Percentiles rank a stretch among this genome's conserved stretches.
These are phyloP conservation scores for Oncopodura yosiiana DNA, from an alignment of 1,140 invertebrate species.

Conservation along the genomic window DNA sequence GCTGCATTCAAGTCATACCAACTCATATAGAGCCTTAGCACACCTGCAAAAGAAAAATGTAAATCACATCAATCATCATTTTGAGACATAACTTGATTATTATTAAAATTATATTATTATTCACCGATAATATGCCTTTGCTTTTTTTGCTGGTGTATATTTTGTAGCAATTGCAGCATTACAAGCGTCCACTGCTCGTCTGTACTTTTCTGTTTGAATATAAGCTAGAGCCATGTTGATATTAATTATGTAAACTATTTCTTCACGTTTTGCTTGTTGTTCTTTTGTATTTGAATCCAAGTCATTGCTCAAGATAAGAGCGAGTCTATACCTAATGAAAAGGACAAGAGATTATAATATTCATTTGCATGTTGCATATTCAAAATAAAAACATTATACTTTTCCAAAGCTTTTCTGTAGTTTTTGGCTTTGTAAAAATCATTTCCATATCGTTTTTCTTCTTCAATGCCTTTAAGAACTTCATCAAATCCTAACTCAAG, in stretches of 20 bases:
- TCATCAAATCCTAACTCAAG: conserved; percentile 41
- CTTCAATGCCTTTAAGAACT: conserved; percentile 45
- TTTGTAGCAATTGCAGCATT: conserved; percentile 39
- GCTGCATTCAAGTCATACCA: not conserved
- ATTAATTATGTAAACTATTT: conserved; percentile 40
- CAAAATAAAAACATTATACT: conserved; percentile 6
- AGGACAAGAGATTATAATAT: too few relatives aligned
- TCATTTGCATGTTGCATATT: not conserved
- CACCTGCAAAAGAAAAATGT: not conserved
- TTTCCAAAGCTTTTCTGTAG: conserved; percentile 13
- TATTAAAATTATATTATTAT: too few relatives aligned
- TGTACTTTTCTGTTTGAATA: conserved; percentile 46
- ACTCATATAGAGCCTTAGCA: not conserved
- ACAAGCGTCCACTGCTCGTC: conserved; percentile 39
- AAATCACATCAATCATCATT: not conserved
- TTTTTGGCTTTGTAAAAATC: conserved; percentile 23
- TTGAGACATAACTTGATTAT: too few relatives aligned
- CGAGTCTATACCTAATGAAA: too few relatives aligned
- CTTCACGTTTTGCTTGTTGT: not conserved
- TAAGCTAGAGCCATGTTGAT: conserved; percentile 61
- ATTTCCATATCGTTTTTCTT: conserved; percentile 40
- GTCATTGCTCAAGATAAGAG: too few relatives aligned
- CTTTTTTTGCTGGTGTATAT: not conserved
- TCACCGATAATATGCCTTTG: conserved; percentile 13
- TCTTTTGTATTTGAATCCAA: conserved; percentile 46